These are phyloP conservation scores for Vandiemenella viatica DNA, from an alignment of 2,888 invertebrate genomes.

Conservation along the genomic window DNA sequence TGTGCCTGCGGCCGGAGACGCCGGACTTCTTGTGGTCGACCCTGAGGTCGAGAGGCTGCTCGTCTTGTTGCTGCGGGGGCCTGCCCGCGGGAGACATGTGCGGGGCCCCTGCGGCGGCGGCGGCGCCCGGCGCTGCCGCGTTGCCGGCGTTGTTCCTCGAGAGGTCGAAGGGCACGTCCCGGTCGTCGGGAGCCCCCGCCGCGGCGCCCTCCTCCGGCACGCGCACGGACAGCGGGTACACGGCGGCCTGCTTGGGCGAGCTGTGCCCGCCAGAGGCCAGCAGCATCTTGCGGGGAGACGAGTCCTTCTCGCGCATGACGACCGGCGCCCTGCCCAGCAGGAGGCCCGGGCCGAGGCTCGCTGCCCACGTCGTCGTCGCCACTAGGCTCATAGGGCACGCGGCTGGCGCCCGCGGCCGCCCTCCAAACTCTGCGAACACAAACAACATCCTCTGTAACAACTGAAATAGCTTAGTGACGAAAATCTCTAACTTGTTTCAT, in stretches of 20 bases:
- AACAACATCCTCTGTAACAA: no score
- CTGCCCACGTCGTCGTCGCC: constrained; percentile 41
- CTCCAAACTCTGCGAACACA: no score
- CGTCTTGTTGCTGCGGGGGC: constrained; percentile 35
- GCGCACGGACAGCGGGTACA: constrained; percentile 49
- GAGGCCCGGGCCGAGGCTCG: constrained; percentile 30
- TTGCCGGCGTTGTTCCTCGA: constrained; percentile 30
- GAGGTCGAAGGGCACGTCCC: constrained; percentile 50
- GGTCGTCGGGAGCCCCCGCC: constrained; percentile 10
- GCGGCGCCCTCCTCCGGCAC: constrained; percentile 27
- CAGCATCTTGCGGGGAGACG: constrained; percentile 78
- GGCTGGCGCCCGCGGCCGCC: constrained; percentile 7
- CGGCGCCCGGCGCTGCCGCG: constrained; percentile 1
- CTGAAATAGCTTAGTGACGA: no score
- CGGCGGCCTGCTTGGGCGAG: constrained; percentile 59
- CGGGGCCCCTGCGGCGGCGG: constrained; percentile 8
- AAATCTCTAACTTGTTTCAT: no score
- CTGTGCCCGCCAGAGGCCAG: constrained; percentile 37
- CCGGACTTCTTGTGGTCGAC: constrained; percentile 64
- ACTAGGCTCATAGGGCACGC: constrained; percentile 53
- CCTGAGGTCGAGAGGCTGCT: constrained; percentile 77
- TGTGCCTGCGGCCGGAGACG: constrained; percentile 29
- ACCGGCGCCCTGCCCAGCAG: constrained; percentile 36
- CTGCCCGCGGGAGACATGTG: constrained; percentile 25
- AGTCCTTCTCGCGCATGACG: constrained; percentile 82